phyloP scores from a whole-genome alignment of 2,113 vertebrate genomes.

The Cyprinodon variegatus region DNA sequence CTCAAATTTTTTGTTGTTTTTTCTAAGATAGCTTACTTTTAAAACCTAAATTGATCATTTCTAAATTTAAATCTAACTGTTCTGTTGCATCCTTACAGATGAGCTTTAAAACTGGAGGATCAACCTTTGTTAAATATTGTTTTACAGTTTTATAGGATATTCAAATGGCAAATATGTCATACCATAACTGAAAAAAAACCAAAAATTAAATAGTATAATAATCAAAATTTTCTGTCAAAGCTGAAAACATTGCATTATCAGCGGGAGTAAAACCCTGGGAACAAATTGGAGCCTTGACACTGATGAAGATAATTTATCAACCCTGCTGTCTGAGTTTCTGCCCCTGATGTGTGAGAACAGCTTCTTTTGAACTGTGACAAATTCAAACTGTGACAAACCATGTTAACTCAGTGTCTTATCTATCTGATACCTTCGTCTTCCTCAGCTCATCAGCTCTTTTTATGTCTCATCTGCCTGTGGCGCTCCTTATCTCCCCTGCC shows the following conservation, averaged over 20 bases:
- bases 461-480: neutral
- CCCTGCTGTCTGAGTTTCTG: neutral
- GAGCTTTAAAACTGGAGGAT: neutral
- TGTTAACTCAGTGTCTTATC: neutral
- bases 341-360: slow-evolving; percentile 5
- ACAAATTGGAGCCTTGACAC: neutral
- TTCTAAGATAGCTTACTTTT: neutral
- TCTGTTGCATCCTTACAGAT: neutral
- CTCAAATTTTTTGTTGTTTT: neutral
- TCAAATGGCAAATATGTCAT: neutral
- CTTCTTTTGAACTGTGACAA: slow-evolving; percentile 1
- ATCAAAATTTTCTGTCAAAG: neutral
- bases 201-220: neutral
- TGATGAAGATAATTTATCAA: slow-evolving; percentile 17
- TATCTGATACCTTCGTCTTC: slow-evolving; percentile 5
- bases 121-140: neutral
- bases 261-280: neutral
- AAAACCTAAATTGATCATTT: neutral
- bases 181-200: neutral
- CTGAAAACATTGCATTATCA: neutral
- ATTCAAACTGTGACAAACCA: slow-evolving; percentile 8
- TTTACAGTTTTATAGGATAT: neutral
- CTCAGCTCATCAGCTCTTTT: neutral
- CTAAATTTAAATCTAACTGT: neutral
- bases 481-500: neutral